Evolutionary conservation across 2,888 invertebrate species (phyloP).

Genomic region (Atethmia centrago): DNA sequence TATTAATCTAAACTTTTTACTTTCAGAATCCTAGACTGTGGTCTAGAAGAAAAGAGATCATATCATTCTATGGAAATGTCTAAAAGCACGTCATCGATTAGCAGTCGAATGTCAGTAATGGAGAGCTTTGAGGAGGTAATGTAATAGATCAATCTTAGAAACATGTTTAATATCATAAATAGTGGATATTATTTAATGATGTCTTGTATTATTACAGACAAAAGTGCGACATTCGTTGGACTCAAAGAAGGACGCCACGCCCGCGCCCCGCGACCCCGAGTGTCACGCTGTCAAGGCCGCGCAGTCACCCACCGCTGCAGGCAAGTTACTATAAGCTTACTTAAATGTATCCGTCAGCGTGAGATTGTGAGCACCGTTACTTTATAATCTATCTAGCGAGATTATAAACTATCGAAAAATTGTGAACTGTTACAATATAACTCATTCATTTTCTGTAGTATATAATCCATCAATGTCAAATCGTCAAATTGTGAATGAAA

Average conservation of each 20-base stretch:
- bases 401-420: too few relatives aligned
- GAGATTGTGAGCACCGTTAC: too few relatives aligned
- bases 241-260: slow-evolving; percentile 75
- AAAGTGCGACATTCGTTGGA: slow-evolving; percentile 83
- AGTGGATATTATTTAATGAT: neutral
- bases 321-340: slow-evolving; percentile 62
- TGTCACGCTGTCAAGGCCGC: slow-evolving; percentile 73
- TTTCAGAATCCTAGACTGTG: slow-evolving; percentile 84
- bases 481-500: too few relatives aligned
- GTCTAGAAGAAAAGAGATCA: slow-evolving; percentile 84
- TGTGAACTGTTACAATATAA: too few relatives aligned
- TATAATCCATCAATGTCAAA: too few relatives aligned
- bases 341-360: neutral
- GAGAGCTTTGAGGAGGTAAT: slow-evolving; percentile 86
- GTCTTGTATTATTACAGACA: slow-evolving; percentile 69
- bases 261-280: slow-evolving; percentile 72
- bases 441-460: too few relatives aligned
- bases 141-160: neutral
- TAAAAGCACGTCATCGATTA: slow-evolving; percentile 88
- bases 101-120: slow-evolving; percentile 84
- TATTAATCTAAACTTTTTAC: neutral
- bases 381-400: too few relatives aligned
- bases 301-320: slow-evolving; percentile 87
- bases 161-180: neutral
- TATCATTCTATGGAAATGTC: slow-evolving; percentile 89